Percentiles rank a stretch among this genome's conserved stretches.
Evolutionary conservation across 2,113 vertebrate genomes (phyloP).

Genomic region (Camelus bactrianus): DNA sequence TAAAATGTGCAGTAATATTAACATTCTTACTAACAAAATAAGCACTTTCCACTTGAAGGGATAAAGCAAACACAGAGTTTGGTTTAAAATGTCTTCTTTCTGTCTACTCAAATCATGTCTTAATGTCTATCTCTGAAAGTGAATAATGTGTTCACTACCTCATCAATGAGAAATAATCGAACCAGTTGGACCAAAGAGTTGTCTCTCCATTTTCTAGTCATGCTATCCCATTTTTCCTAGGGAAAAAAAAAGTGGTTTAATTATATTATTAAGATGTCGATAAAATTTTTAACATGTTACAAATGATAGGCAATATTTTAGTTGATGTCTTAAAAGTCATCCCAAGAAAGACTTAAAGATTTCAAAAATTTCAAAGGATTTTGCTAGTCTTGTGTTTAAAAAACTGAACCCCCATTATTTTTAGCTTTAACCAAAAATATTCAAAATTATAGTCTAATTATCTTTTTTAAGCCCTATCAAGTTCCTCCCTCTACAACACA

Average conservation of each 20-base stretch:
- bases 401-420: not conserved
- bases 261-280: not conserved
- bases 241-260: constrained; percentile 56
- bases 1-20: constrained; percentile 61
- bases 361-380: constrained; percentile 27
- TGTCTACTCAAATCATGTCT: not conserved
- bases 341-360: constrained; percentile 22
- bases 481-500: not conserved
- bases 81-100: constrained; percentile 10
- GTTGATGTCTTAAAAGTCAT: constrained; percentile 14
- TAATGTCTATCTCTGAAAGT: constrained; percentile 45
- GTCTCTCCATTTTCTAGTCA: constrained; percentile 98
- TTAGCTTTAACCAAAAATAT: constrained; percentile 52
- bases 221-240: constrained; percentile 99
- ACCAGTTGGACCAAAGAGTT: constrained; percentile 95
- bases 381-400: constrained; percentile 27
- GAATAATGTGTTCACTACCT: constrained; percentile 87
- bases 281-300: constrained; percentile 27
- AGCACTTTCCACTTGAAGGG: not conserved
- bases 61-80: constrained; percentile 36
- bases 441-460: constrained; percentile 24
- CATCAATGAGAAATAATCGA: constrained; percentile 96
- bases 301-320: constrained; percentile 25
- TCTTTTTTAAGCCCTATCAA: constrained; percentile 26
- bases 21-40: constrained; percentile 65